Evolutionary conservation across 2,797 vertebrate species (phyloP).

Genomic region (Enteromius viviparus): DNA sequence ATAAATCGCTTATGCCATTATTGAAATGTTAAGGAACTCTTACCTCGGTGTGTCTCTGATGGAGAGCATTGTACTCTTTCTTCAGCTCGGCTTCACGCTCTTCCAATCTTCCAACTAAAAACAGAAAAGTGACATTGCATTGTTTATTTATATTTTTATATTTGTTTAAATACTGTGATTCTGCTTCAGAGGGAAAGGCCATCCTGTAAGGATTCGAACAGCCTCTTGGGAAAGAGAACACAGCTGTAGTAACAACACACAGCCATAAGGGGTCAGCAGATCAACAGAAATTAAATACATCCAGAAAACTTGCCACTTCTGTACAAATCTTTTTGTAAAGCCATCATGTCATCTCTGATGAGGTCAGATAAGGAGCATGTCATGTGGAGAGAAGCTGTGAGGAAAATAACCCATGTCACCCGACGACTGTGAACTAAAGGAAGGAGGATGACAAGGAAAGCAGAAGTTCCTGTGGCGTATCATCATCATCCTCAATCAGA

Average conservation of each 20-base stretch:
- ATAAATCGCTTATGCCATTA: too few relatives aligned
- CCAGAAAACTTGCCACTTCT: too few relatives aligned
- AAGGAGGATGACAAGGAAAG: neutral
- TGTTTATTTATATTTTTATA: neutral
- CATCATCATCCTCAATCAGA: neutral
- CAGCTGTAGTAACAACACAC: slow-evolving; percentile 55
- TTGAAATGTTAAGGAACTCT: neutral
- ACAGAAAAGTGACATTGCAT: slow-evolving; percentile 32
- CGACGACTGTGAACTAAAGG: neutral
- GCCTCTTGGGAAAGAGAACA: neutral
- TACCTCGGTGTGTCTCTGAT: slow-evolving; percentile 98
- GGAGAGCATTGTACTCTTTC: slow-evolving; percentile 93
- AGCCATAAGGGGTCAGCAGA: slow-evolving; percentile 69
- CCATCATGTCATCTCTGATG: neutral
- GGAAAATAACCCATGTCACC: neutral
- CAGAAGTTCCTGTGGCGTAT: neutral
- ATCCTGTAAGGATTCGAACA: neutral
- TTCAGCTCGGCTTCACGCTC: slow-evolving; percentile 95
- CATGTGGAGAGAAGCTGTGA: neutral
- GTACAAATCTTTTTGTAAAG: neutral
- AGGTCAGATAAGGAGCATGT: neutral
- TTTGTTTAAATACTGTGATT: neutral
- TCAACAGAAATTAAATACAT: slow-evolving; percentile 27
- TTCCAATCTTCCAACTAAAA: slow-evolving; percentile 92
- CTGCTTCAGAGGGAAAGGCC: neutral